A percentile compares a stretch with the other conserved stretches of the same genome.
Evolutionary conservation across 2,797 vertebrate species (phyloP).

Genomic region (Coregonus sp.): DNA sequence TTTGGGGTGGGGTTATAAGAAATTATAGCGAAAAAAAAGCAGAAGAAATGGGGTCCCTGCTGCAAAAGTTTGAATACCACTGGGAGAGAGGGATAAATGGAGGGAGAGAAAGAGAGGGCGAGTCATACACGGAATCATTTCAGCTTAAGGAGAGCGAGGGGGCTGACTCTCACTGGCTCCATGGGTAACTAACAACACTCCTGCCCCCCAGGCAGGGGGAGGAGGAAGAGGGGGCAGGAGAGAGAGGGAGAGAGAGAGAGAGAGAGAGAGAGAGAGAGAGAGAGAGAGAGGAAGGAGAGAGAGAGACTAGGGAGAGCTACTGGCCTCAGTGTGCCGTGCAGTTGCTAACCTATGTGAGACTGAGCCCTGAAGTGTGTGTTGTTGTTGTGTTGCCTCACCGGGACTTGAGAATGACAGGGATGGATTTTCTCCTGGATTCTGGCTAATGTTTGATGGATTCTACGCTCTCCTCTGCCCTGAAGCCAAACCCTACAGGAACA

Average conservation of each 20-base stretch:
- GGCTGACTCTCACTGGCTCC: conserved; percentile 33
- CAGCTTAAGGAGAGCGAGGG: conserved; percentile 45
- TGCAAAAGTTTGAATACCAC: no score
- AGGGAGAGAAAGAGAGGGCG: conserved; percentile 17
- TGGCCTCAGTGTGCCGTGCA: neutral
- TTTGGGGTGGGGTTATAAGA: conserved; percentile 9
- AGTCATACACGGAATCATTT: conserved; percentile 59
- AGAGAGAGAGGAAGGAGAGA: neutral
- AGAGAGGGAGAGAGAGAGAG: conserved; percentile 14
- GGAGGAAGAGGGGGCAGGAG: conserved; percentile 1
- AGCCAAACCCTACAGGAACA: neutral
- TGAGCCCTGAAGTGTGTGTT: conserved; percentile 5
- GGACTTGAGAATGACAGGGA: conserved; percentile 42
- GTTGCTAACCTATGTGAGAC: conserved; percentile 5
- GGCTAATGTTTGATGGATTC: conserved; percentile 49
- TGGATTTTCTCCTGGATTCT: conserved; percentile 65
- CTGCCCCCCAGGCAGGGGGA: conserved; percentile 9
- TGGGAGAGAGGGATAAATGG: conserved; percentile 7
- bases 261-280: neutral
- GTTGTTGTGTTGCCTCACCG: neutral
- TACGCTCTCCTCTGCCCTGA: conserved; percentile 7
- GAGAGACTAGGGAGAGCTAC: neutral
- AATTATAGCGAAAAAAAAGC: conserved; percentile 11
- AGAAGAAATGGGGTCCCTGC: no score
- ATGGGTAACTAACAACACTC: conserved; percentile 41